Conservation (phyloP, 2,888 invertebrate genomes). For the Erpobdella octoculata region DNA sequence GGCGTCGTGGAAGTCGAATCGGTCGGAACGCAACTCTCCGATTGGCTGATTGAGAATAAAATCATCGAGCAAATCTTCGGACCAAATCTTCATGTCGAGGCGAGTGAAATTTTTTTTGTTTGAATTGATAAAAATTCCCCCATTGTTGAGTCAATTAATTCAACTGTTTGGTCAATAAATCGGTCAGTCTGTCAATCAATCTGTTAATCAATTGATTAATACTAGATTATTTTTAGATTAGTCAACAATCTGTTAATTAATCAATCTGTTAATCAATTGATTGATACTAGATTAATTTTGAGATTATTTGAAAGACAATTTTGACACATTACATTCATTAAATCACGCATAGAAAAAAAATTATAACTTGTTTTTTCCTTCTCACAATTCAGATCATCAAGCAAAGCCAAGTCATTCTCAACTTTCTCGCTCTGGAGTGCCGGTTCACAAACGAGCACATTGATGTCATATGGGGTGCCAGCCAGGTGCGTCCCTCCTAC, state of each 20-base stretch:
- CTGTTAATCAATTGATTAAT: too few relatives aligned
- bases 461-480: slow-evolving; percentile 86
- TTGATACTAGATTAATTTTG: too few relatives aligned
- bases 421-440: slow-evolving; percentile 83
- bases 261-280: too few relatives aligned
- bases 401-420: slow-evolving; percentile 83
- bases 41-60: slow-evolving; percentile 79
- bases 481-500: slow-evolving; percentile 57
- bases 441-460: slow-evolving; percentile 81
- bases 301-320: too few relatives aligned
- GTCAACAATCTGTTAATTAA: too few relatives aligned
- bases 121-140: neutral
- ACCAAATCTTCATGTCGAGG: slow-evolving; percentile 92
- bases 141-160: neutral
- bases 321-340: too few relatives aligned
- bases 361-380: neutral
- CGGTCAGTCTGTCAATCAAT: too few relatives aligned
- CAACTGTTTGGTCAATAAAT: neutral
- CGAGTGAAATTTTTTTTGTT: too few relatives aligned
- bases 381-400: slow-evolving; percentile 67
- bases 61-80: slow-evolving; percentile 89
- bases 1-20: slow-evolving; percentile 76
- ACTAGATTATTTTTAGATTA: too few relatives aligned
- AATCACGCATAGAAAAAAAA: too few relatives aligned
- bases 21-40: slow-evolving; percentile 58